These are phyloP conservation scores for Urocyon cinereoargenteus DNA, from an alignment of 2,797 vertebrate genomes.

Conservation along the genomic window DNA sequence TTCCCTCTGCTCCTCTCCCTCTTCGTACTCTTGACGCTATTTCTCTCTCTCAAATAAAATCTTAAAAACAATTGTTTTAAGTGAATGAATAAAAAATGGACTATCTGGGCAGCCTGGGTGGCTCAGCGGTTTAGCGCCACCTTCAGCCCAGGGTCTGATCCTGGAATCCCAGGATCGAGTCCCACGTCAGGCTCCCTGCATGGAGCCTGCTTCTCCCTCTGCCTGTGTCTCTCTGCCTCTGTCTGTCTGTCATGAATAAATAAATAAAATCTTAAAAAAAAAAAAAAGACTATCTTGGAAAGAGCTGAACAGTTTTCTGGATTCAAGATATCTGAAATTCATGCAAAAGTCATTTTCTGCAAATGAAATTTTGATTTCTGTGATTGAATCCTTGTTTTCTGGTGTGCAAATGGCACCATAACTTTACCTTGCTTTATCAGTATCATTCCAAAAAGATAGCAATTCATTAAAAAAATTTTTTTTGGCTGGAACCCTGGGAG, in stretches of 20 bases:
- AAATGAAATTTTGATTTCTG: background rate
- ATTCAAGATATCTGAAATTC: slow-evolving; percentile 30
- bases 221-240: too few relatives aligned
- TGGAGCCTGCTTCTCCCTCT: too few relatives aligned
- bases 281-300: background rate
- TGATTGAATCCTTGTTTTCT: slow-evolving; percentile 26
- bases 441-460: background rate
- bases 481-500: background rate
- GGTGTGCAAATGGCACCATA: background rate
- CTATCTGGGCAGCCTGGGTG: background rate
- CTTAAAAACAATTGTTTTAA: background rate
- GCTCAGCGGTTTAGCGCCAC: too few relatives aligned
- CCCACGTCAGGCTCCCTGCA: too few relatives aligned
- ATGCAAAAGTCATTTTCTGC: slow-evolving; percentile 33
- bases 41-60: background rate
- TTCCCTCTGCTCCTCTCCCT: background rate
- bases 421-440: background rate
- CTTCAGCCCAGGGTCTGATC: too few relatives aligned
- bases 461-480: background rate
- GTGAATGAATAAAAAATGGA: slow-evolving; percentile 24
- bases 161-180: too few relatives aligned
- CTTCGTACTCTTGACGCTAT: too few relatives aligned
- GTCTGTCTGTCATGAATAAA: too few relatives aligned
- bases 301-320: background rate
- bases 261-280: background rate